Evolutionary conservation across 2,797 vertebrate genomes (phyloP).

Genomic region (Tragopan temminckii): DNA sequence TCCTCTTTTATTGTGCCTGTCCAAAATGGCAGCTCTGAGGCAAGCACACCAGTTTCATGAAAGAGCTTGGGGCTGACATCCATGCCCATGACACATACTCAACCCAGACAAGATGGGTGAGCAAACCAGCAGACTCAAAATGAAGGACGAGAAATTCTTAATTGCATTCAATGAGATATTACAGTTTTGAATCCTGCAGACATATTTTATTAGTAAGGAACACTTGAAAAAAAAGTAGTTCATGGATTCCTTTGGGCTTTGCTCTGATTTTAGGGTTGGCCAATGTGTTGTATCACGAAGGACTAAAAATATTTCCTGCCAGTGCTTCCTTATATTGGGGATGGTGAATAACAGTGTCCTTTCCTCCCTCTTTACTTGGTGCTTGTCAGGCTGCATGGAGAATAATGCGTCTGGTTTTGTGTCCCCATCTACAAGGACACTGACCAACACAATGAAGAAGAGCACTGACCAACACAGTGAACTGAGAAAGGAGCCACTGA

Average conservation of each 20-base stretch:
- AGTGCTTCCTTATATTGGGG: not conserved
- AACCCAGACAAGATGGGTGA: not conserved
- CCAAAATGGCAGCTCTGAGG: not conserved
- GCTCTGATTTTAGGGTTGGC: conserved; percentile 13
- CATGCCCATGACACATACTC: not conserved
- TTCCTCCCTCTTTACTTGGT: not conserved
- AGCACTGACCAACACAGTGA: not conserved
- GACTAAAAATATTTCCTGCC: not conserved
- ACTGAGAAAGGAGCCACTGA: not conserved
- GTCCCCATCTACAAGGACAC: not conserved
- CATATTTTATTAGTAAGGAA: conserved; percentile 23
- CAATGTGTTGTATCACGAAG: not conserved
- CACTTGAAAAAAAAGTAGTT: not conserved
- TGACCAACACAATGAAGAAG: not conserved
- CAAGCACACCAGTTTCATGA: accelerated
- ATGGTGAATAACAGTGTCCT: not conserved
- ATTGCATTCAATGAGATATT: not conserved
- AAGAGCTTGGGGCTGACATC: not conserved
- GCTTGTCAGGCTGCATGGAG: not conserved
- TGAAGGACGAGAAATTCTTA: conserved; percentile 4
- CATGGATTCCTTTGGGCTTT: conserved; percentile 4
- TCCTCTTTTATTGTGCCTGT: not conserved
- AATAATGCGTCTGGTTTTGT: not conserved
- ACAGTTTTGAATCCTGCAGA: not conserved
- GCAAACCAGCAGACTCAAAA: not conserved